Evolutionary conservation across 1,140 invertebrate genomes (phyloP), one percentile per base, ranked within the genome.

Genomic region (Periplaneta americana): DNA sequence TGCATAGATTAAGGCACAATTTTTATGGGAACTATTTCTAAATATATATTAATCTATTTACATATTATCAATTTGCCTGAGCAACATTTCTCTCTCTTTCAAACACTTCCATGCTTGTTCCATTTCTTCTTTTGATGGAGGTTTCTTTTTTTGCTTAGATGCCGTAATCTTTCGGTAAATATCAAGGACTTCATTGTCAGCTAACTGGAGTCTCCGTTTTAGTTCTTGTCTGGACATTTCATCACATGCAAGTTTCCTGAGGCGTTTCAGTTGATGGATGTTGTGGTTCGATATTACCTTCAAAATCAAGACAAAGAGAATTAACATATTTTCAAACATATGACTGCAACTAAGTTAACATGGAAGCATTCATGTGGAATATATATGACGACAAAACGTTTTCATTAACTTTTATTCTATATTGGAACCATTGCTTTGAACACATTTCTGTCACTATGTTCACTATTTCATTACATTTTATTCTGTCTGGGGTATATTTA

Each of bases 101-200:
- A 94, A 83, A 66, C 90, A 90, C 83, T 90, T 90, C 91, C 93
- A 93, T 5, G 95, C 95, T 86, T 94, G 92, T 82, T 97, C 95
- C 83, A 94, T 94, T 85, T 97, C 96, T 85, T 96, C 96, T 84
- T 94, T 93, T 33, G 93, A 93, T 15, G 95, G 90, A 1, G 92
- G 91, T 84, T 95, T 91, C 85, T 96, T 96, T 85, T 95, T 95
- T 84, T 95, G 93, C 84, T 95, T 94, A 5, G 94, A 91, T 22
- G 92, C 86, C 78, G 93, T 89, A 84, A 96, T 92, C 85, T 94
- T 95, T 84, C 95, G 93, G 84, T 96, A 96, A 84, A 93, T 92
- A 85, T 97, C 96, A 84, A 96, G 90, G 85, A 92, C 94, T 86
- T 96, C 93, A 80, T 91, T 91, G 84, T 96, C 95, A 4, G 92